These are phyloP conservation scores for Gallinago undulata DNA, from an alignment of 2,113 vertebrate genomes.

Conservation along the genomic window DNA sequence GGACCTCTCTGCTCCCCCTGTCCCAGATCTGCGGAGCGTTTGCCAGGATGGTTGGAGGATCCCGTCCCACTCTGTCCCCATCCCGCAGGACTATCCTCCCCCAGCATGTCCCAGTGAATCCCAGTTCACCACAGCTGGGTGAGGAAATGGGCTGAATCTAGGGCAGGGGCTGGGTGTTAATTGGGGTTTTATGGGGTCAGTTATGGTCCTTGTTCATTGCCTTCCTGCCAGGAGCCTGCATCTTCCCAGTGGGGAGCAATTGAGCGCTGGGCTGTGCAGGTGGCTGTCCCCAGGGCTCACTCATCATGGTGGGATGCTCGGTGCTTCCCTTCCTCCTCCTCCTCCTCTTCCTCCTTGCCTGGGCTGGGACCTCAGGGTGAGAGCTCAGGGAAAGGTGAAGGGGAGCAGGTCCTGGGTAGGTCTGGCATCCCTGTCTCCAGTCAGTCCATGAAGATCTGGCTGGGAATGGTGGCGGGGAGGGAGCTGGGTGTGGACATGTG, in stretches of 20 bases:
- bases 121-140: accelerated
- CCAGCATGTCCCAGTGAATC: background rate
- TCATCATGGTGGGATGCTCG: accelerated
- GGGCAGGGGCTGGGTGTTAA: background rate
- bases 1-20: accelerated
- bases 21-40: accelerated
- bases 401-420: accelerated
- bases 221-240: background rate
- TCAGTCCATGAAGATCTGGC: accelerated
- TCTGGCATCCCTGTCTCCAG: background rate
- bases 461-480: background rate
- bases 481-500: background rate
- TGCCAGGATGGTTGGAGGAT: accelerated
- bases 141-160: background rate
- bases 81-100: background rate
- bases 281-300: background rate
- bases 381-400: background rate
- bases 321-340: background rate
- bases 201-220: background rate
- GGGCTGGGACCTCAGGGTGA: background rate
- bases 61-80: background rate
- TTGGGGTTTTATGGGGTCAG: background rate
- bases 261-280: accelerated
- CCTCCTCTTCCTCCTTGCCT: background rate
- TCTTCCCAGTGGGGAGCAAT: background rate